Base-by-base conservation (phyloP, 35 echinoderm and acorn worm species). In the Chiridota heheva region DNA sequence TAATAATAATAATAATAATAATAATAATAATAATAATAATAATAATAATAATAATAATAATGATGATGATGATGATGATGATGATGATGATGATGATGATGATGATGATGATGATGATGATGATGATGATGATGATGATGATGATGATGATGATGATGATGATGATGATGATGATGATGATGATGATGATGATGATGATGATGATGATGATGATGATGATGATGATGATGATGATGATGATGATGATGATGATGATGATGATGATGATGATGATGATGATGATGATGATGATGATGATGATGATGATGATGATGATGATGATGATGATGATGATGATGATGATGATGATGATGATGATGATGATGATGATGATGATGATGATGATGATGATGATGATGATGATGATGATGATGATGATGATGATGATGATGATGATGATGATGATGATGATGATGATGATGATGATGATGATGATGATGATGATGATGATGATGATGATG, bases 31-130 rank as follows among this genome's bases (percentile, higher is more conserved):
- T n/a, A n/a, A n/a, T n/a, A n/a, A n/a, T n/a, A n/a, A n/a, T n/a
- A n/a, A n/a, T n/a, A n/a, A n/a, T n/a, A n/a, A n/a, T n/a, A n/a
- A n/a, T 53, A 22, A 53, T 53, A 22, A 53, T 53, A 22, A 53
- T 53, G 48, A 53, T 53, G 48, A 53, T 53, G 48, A 53, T 53
- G 48, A 53, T 53, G 48, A 53, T 53, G 48, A 53, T 53, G 48
- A 53, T 53, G 48, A 53, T 53, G 48, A 53, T 53, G 48, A 53
- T 53, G 48, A 53, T 53, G 48, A 53, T 53, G 48, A 53, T 53
- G 48, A 53, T 53, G 48, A 53, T 53, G 48, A 53, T 53, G 48
- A 53, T 53, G 48, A 53, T 53, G 48, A 53, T 53, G 48, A 53
- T 53, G 48, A 53, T 53, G 48, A 53, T 53, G 48, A 53, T 53